A percentile compares a stretch with the other conserved stretches of the same genome.
Conservation (phyloP, 2,888 invertebrate species). For the Acronicta leporina region DNA sequence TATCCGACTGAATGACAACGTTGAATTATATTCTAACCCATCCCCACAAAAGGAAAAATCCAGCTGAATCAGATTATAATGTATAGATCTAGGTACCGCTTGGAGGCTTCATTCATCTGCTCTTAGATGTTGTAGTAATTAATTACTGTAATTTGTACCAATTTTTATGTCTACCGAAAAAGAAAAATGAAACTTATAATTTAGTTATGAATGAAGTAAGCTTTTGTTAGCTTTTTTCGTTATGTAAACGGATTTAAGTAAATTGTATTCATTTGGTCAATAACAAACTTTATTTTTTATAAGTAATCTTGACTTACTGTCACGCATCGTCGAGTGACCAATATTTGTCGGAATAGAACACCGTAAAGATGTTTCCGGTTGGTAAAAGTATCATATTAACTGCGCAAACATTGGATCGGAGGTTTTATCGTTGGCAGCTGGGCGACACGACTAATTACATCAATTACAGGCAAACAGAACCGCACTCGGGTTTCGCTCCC, state of each 20-base stretch:
- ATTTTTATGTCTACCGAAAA: no score
- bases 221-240: constrained; percentile 31
- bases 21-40: no score
- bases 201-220: neutral
- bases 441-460: constrained; percentile 89
- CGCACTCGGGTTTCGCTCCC: constrained; percentile 84
- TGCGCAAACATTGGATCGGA: constrained; percentile 78
- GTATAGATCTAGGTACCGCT: no score
- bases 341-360: constrained; percentile 85
- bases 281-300: constrained; percentile 41
- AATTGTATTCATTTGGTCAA: constrained; percentile 28
- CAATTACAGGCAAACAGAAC: constrained; percentile 86
- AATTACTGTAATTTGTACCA: no score
- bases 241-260: constrained; percentile 40
- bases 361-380: constrained; percentile 86
- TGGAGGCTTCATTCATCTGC: no score
- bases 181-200: no score
- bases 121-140: no score
- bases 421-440: constrained; percentile 82
- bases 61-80: no score
- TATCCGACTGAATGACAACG: no score
- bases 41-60: no score
- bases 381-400: constrained; percentile 86
- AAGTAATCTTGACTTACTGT: constrained; percentile 72
- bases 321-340: constrained; percentile 85